phyloP scores from a whole-genome alignment of 2,113 vertebrate species.

The Plotosus lineatus region DNA sequence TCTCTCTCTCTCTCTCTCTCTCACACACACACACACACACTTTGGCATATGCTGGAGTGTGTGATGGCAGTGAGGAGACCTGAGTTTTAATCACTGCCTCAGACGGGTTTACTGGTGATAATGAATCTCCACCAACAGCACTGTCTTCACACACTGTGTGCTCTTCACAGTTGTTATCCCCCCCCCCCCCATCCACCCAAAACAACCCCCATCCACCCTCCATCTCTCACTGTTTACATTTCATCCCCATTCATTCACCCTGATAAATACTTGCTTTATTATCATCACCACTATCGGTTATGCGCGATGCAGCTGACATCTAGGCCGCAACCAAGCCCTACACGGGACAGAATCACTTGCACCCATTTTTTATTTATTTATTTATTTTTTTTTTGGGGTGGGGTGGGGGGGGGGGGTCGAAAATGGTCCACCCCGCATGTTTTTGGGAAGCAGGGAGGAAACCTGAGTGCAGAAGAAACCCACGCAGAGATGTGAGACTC shows the following conservation, averaged over 20 bases:
- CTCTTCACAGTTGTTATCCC: too few species aligned
- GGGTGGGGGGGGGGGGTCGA: too few species aligned
- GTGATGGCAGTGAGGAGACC: slow-evolving; percentile 32
- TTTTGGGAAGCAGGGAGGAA: background rate
- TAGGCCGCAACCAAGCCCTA: too few species aligned
- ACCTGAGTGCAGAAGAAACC: background rate
- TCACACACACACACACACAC: slow-evolving; percentile 25
- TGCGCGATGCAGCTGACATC: too few species aligned
- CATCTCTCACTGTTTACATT: slow-evolving; percentile 6
- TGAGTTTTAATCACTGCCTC: slow-evolving; percentile 45
- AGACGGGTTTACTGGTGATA: slow-evolving; percentile 53
- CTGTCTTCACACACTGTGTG: slow-evolving; percentile 29
- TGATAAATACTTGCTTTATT: too few species aligned
- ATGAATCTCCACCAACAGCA: slow-evolving; percentile 64
- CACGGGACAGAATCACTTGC: too few species aligned
- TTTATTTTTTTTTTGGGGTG: too few species aligned
- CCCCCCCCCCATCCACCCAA: slow-evolving; percentile 7
- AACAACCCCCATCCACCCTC: slow-evolving; percentile 14
- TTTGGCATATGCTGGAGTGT: slow-evolving; percentile 14
- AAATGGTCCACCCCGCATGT: too few species aligned
- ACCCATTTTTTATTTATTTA: too few species aligned
- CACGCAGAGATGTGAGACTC: background rate
- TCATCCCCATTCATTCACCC: too few species aligned
- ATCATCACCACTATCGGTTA: too few species aligned
- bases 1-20: too few species aligned